Base-by-base conservation (phyloP, 2,113 vertebrate species). In the Gambusia affinis region DNA sequence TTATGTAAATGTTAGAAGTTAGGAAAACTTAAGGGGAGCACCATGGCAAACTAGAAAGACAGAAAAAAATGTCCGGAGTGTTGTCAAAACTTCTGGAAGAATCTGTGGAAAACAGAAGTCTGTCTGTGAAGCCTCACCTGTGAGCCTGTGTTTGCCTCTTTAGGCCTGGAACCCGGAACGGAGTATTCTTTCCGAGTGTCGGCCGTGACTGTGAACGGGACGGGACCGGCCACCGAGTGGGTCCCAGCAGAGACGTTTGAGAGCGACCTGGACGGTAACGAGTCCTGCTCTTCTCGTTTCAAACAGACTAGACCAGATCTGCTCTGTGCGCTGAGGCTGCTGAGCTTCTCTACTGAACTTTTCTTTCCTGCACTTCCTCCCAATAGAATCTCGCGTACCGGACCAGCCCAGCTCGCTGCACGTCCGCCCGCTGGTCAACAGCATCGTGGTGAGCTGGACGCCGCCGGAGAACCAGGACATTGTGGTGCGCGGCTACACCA, bases 391-490 rank as follows among this genome's bases (percentile, higher is more conserved):
- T 0, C 95, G 95, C 0, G 98, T 99, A 61, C 98, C 98, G 0
- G 97, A 99, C 75, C 95, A 97, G 63, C 98, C 98, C 1, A 99
- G 98, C 72, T 99, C 98, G 1, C 95, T 99, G 28, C 98, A 99
- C 0, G 97, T 99, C 37, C 96, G 98, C 0, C 95, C 98, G 0
- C 95, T 99, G 28, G 95, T 98, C 73, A 99, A 96, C 82, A 98
- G 97, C 73, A 99, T 99, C 0, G 98, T 99, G 22, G 98, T 99
- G 17, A 99, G 98, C 92, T 99, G 98, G 98, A 99, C 98, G 0
- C 98, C 98, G 0, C 98, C 98, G 0, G 97, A 98, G 90, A 98
- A 98, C 91, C 97, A 98, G 93, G 96, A 99, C 89, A 96, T 98
- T 0, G 96, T 99, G 88, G 97, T 99, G 69, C 93, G 98, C 28